Evolutionary conservation across 2,888 invertebrate genomes (phyloP).

Genomic region (Pemphredon lugubris): DNA sequence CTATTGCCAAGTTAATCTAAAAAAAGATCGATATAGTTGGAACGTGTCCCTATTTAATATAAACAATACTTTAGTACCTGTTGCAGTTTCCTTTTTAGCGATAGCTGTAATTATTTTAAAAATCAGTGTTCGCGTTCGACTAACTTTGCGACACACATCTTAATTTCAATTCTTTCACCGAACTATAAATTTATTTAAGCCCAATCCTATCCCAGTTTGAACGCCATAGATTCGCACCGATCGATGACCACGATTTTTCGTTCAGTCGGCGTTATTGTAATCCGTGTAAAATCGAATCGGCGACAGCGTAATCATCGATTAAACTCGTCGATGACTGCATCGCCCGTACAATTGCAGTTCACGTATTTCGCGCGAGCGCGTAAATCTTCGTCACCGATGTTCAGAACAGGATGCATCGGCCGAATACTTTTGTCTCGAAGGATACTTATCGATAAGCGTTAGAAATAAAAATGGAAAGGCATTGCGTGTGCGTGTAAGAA

Average conservation of each 20-base stretch:
- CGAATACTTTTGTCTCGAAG: slow-evolving; percentile 17
- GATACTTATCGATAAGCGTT: slow-evolving; percentile 24
- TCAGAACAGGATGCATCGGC: slow-evolving; percentile 16
- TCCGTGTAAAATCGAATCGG: slow-evolving; percentile 12
- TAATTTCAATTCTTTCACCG: too few relatives aligned
- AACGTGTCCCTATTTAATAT: too few relatives aligned
- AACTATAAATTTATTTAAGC: too few relatives aligned
- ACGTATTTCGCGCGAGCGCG: not conserved
- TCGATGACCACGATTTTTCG: slow-evolving; percentile 5
- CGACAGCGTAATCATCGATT: slow-evolving; percentile 47
- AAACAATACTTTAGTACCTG: too few relatives aligned
- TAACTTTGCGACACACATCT: too few relatives aligned
- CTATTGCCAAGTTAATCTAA: too few relatives aligned
- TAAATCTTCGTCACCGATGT: not conserved
- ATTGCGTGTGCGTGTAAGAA: slow-evolving; percentile 19
- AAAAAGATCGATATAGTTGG: too few relatives aligned
- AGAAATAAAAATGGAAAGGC: slow-evolving; percentile 18
- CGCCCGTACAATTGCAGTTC: slow-evolving; percentile 9
- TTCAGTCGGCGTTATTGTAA: slow-evolving; percentile 7
- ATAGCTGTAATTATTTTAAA: too few relatives aligned
- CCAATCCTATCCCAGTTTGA: too few relatives aligned
- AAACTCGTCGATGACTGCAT: slow-evolving; percentile 49
- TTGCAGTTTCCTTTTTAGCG: too few relatives aligned
- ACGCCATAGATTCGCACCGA: too few relatives aligned
- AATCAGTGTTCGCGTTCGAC: too few relatives aligned